Evolutionary conservation across 2,797 vertebrate species (phyloP), one percentile per base, ranked within the genome.

Genomic region (Delichon dasypus): DNA sequence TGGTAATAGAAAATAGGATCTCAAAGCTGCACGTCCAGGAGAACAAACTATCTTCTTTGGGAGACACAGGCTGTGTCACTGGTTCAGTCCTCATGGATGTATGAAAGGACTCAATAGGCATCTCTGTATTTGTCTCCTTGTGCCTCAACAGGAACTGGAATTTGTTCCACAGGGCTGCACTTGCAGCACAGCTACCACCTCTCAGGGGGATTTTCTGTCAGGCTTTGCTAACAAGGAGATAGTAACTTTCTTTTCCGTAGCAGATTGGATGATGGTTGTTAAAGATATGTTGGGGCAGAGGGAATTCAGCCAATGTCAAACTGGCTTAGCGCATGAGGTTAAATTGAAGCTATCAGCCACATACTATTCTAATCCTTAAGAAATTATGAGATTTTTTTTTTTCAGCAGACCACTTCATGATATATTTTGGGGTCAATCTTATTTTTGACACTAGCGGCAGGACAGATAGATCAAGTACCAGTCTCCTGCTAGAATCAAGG

Each of bases 51-150:
- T 20, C 40, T 48, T 45, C 54, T 58, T 62, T 38, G 18, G 23
- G 23, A 84, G 6, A 73, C 16, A 45, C 4, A 25, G 34, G 20
- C n/a, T 50, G 16, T 16, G 26, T 29, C 84, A 51, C 32, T 91
- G n/a, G 5, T n/a, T 80, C n/a, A 29, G 23, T 23, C 22, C 51
- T 87, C 66, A 47, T 1, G 0, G 2, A 83, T 2, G 1, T 30
- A 9, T 18, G 22, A 45, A 44, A 62, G 29, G 40, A 34, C 20
- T 54, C 17, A 5, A 50, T 53, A 67, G 12, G 4, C 16, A n/a
- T 11, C 17, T 65, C 53, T 55, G 19, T 22, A 14, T 44, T 72
- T 55, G 27, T 85, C 5, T 42, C 38, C 36, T 57, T 23, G 18
- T 30, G 50, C 20, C 17, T 72, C 50, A 55, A 50, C 32, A 88